phyloP scores from a whole-genome alignment of 2,888 invertebrate species.

The Drosophila maculinotata region DNA sequence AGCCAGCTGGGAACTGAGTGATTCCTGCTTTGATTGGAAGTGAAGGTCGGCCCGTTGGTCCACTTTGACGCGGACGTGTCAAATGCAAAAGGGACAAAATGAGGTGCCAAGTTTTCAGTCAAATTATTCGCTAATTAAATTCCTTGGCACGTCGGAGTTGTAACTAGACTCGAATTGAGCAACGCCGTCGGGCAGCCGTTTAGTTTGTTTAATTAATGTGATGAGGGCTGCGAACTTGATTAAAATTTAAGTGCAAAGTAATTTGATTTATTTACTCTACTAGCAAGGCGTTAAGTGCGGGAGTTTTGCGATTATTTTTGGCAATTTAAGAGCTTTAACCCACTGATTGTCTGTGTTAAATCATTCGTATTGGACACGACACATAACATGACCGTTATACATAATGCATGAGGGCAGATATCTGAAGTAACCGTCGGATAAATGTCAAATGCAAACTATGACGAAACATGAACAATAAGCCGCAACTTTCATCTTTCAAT shows the following conservation, averaged over 20 bases:
- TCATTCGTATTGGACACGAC: constrained; percentile 15
- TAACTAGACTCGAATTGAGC: constrained; percentile 39
- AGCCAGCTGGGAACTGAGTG: constrained; percentile 23
- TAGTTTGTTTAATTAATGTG: constrained; percentile 60
- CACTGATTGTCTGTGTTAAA: constrained; percentile 1
- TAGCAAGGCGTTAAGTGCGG: constrained; percentile 13
- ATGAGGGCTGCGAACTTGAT: constrained; percentile 55
- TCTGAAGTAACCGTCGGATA: constrained; percentile 40
- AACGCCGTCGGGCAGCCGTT: constrained; percentile 11
- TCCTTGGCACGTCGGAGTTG: constrained; percentile 64
- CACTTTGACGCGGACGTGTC: constrained; percentile 19
- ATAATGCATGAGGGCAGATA: constrained; percentile 4
- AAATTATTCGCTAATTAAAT: constrained; percentile 74
- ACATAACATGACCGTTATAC: constrained; percentile 12
- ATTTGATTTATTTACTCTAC: constrained; percentile 38
- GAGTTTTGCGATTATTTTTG: constrained; percentile 2
- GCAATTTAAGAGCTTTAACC: not conserved
- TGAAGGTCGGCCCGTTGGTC: constrained; percentile 25
- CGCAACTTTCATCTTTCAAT: constrained; percentile 59
- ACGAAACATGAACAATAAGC: constrained; percentile 44
- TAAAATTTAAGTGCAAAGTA: constrained; percentile 67
- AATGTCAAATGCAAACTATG: constrained; percentile 57
- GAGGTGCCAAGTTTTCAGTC: constrained; percentile 56
- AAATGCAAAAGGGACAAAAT: constrained; percentile 17
- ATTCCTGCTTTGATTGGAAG: constrained; percentile 50